Base-by-base conservation (phyloP, 2,888 invertebrate genomes). In the Andrena minutula region DNA sequence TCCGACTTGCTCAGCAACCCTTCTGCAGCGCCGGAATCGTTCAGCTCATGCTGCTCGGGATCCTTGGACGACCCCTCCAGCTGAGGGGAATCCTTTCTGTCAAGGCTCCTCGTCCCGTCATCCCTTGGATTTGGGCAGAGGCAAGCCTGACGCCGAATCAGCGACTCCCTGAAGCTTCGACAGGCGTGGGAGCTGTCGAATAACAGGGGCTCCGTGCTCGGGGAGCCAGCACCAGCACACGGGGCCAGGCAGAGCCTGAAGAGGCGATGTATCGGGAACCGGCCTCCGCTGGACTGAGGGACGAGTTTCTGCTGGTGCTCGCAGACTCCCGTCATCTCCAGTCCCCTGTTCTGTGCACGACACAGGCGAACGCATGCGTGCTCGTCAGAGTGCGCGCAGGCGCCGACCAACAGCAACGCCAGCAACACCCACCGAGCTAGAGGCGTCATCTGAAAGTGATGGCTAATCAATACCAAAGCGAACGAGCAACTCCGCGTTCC, bases 401-500 rank as follows among this genome's bases (percentile, higher is more conserved):
- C 89, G 84, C 86, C 58, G 85, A 89, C 89, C 88, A 88, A 83
- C 83, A 88, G 58, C 75, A 69, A 81, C 72, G 83, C 73, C 85
- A 90, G 89, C 86, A 89, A 90, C 91, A 90, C 89, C 90, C 90
- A 90, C 89, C 82, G 41, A 66, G 70, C 77, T 75, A 83, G 85
- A 86, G 88, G 90, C 92, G 90, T 91, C 92, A 92, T 92, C 92
- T 92, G 93, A 92, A 92, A 92, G 85, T 91, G 92, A 94, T 93
- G 92, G 92, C 89, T 93, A 93, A 94, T 94, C 93, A 93, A 94
- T 94, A 94, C 90, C 81, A 75, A 70, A 78, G 75, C 75, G 68
- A 82, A 86, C 79, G 75, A 82, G 85, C 73, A 78, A 82, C 84
- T 75, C 69, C 66, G 77, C 85, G 85, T 85, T 81, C 77, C 81